Percentiles rank a stretch among this genome's conserved stretches.
Conservation (phyloP, 2,888 invertebrate genomes). For the Drosophila seclusa region DNA sequence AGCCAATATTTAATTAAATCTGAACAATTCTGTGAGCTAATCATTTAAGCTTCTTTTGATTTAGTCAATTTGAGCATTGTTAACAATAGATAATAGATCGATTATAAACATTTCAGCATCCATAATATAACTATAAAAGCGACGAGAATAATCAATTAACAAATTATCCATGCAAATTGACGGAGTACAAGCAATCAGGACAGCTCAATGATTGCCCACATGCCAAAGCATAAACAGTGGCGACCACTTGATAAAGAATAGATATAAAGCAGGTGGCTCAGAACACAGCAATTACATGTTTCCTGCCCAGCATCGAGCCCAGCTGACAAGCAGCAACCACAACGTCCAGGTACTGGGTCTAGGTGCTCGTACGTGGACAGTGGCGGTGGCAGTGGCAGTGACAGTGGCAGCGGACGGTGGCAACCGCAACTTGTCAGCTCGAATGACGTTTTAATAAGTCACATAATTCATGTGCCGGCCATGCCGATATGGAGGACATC, state of each 20-base stretch:
- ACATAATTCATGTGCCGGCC: constrained; percentile 78
- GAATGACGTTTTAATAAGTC: constrained; percentile 83
- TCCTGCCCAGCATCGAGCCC: constrained; percentile 54
- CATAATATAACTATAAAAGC: constrained; percentile 5
- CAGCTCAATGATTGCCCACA: constrained; percentile 61
- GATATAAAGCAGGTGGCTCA: constrained; percentile 35
- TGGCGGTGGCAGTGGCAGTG: constrained; percentile 17
- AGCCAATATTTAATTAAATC: background rate
- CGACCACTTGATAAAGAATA: constrained; percentile 42
- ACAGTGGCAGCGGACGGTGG: constrained; percentile 17
- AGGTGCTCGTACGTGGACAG: constrained; percentile 11
- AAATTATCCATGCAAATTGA: constrained; percentile 70
- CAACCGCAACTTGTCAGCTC: constrained; percentile 78
- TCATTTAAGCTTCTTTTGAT: constrained; percentile 1
- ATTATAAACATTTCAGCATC: constrained; percentile 23
- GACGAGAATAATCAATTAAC: constrained; percentile 41
- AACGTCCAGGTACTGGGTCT: background rate
- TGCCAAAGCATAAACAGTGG: constrained; percentile 50
- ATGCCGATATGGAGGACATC: constrained; percentile 35
- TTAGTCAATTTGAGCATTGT: background rate
- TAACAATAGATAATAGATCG: constrained; percentile 19
- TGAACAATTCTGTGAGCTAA: background rate
- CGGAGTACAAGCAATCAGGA: constrained; percentile 35
- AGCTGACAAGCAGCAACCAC: constrained; percentile 13
- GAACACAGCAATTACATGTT: constrained; percentile 67